Evolutionary conservation across 2,797 vertebrate species (phyloP).

Genomic region (Aldrovandia affinis): DNA sequence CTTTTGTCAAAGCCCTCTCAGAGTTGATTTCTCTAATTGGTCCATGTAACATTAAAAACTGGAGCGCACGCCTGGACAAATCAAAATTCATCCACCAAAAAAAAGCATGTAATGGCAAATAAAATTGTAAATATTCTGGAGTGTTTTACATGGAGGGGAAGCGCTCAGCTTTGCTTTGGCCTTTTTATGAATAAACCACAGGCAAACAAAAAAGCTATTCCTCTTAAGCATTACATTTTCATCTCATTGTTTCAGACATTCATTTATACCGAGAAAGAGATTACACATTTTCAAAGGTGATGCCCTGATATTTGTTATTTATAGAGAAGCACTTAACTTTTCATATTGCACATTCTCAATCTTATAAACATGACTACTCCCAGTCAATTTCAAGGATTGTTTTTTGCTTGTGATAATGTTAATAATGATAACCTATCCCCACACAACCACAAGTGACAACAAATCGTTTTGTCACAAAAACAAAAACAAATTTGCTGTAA

Average conservation of each 20-base stretch:
- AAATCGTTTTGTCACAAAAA: too few species aligned
- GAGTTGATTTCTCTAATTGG: constrained; percentile 37
- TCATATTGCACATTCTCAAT: background rate
- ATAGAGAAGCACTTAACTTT: background rate
- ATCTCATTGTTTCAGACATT: background rate
- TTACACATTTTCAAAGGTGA: background rate
- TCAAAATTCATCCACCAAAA: background rate
- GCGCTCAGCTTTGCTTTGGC: background rate
- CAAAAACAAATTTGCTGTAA: background rate
- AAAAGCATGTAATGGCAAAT: background rate
- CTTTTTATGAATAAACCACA: background rate
- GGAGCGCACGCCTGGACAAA: constrained; percentile 3
- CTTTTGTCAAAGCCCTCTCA: constrained; percentile 56
- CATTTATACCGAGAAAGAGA: background rate
- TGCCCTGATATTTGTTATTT: background rate
- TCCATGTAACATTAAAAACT: constrained; percentile 37
- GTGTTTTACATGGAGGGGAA: background rate
- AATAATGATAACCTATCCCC: background rate
- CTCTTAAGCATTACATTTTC: background rate
- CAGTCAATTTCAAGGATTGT: background rate
- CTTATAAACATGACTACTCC: background rate
- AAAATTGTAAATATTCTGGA: background rate
- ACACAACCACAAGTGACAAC: background rate
- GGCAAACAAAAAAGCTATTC: background rate
- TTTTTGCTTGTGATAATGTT: background rate